Percentiles rank a stretch among this genome's conserved stretches.
These are phyloP conservation scores for Enteromius treurensis DNA, from an alignment of 2,797 vertebrate genomes.

Conservation along the genomic window DNA sequence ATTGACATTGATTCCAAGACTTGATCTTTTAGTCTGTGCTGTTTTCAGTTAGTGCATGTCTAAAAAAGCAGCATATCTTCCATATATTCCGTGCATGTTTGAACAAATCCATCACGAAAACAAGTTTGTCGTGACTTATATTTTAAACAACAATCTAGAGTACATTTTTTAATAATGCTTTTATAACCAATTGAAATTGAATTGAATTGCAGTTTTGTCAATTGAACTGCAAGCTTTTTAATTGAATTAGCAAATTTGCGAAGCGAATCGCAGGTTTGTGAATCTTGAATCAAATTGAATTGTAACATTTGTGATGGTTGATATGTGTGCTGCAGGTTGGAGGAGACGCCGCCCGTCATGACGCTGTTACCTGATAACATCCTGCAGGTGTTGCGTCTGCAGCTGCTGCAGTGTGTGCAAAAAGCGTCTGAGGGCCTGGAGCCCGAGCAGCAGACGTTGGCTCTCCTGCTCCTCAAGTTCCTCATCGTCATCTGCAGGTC, in stretches of 20 bases:
- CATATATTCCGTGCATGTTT: neutral
- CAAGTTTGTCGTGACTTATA: neutral
- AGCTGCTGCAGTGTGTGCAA: slow-evolving; percentile 94
- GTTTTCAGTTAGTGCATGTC: neutral
- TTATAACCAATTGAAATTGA: neutral
- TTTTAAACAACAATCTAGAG: neutral
- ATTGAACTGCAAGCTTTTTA: too few species aligned
- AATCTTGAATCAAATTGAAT: neutral
- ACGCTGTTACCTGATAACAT: slow-evolving; percentile 96
- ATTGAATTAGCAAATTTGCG: neutral
- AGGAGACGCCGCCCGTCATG: slow-evolving; percentile 91
- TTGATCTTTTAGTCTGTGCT: neutral
- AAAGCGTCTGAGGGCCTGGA: slow-evolving; percentile 94
- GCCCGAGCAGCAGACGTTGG: slow-evolving; percentile 89
- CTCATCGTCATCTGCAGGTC: slow-evolving; percentile 95
- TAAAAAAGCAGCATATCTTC: neutral
- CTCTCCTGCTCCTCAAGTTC: slow-evolving; percentile 92
- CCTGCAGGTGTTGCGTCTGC: slow-evolving; percentile 92
- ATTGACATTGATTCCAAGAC: neutral
- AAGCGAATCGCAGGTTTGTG: neutral
- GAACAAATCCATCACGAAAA: neutral
- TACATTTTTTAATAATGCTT: neutral
- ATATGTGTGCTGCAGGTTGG: slow-evolving; percentile 77
- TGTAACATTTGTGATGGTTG: neutral
- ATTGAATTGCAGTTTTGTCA: neutral